Evolutionary conservation across 2,888 invertebrate genomes (phyloP).

Genomic region (Linhomoeus sp.): DNA sequence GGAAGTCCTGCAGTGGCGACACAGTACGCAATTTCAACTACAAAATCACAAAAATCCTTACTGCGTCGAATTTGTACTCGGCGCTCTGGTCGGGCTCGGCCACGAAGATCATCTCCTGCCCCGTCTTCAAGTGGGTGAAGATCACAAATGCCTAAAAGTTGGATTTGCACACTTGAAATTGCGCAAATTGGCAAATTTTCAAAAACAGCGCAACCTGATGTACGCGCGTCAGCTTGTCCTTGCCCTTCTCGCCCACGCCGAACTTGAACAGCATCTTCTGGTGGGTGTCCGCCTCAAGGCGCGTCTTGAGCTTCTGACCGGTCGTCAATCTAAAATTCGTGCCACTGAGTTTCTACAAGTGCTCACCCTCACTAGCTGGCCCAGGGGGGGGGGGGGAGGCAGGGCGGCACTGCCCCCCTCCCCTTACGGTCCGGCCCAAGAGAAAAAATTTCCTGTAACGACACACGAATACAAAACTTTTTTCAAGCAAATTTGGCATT

Average conservation of each 20-base stretch:
- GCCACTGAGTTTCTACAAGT: too few species aligned
- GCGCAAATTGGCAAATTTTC: too few species aligned
- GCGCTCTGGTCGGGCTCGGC: conserved; percentile 45
- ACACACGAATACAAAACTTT: too few species aligned
- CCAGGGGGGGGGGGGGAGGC: too few species aligned
- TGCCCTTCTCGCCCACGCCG: conserved; percentile 48
- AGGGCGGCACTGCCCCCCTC: neutral
- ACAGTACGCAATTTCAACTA: neutral
- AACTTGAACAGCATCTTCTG: conserved; percentile 70
- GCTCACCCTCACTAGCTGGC: too few species aligned
- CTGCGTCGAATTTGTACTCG: conserved; percentile 70
- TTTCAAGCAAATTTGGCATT: too few species aligned
- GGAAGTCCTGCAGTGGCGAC: conserved; percentile 42
- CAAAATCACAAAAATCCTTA: conserved; percentile 28
- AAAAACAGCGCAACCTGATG: conserved; percentile 29
- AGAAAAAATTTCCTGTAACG: too few species aligned
- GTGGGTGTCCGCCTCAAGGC: conserved; percentile 62
- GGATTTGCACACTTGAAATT: too few species aligned
- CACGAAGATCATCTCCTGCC: conserved; percentile 75
- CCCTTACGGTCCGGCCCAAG: too few species aligned
- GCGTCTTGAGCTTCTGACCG: conserved; percentile 47
- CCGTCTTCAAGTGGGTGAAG: conserved; percentile 42
- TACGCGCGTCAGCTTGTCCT: conserved; percentile 44
- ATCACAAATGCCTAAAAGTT: conserved; percentile 68
- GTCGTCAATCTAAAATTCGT: conserved; percentile 51